A percentile compares a stretch with the other conserved stretches of the same genome.
These are phyloP conservation scores for Arctocebus calabarensis DNA, from an alignment of 2,797 vertebrate species.

Conservation along the genomic window DNA sequence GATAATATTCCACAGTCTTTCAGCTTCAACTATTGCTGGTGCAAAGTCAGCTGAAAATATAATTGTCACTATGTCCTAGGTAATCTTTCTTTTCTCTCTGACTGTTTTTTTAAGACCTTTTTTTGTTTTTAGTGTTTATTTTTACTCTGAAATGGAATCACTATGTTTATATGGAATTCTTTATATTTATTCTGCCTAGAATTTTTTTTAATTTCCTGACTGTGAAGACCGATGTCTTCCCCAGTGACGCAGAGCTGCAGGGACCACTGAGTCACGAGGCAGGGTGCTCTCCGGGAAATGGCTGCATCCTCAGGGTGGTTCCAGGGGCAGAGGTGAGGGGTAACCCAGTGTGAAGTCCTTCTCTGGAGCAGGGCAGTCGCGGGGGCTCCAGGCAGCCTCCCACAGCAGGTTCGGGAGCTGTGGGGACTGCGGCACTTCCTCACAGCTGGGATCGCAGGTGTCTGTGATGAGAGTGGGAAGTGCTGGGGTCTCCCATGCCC, in stretches of 20 bases:
- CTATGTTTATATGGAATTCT: background rate
- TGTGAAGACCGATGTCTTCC: background rate
- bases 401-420: background rate
- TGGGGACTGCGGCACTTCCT: background rate
- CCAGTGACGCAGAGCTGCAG: background rate
- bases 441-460: background rate
- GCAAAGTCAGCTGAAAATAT: background rate
- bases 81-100: background rate
- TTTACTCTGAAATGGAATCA: background rate
- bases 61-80: background rate
- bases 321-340: background rate
- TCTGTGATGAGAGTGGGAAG: background rate
- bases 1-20: background rate
- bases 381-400: too few species aligned
- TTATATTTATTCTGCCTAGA: background rate
- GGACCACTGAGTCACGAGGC: background rate
- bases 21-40: background rate
- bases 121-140: background rate
- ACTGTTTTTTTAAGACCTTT: background rate
- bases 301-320: background rate
- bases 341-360: background rate
- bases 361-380: too few species aligned
- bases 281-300: background rate
- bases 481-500: background rate
- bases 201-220: background rate